Conservation (phyloP, 2,888 invertebrate genomes). For the Lepidocyrtoides sp. region DNA sequence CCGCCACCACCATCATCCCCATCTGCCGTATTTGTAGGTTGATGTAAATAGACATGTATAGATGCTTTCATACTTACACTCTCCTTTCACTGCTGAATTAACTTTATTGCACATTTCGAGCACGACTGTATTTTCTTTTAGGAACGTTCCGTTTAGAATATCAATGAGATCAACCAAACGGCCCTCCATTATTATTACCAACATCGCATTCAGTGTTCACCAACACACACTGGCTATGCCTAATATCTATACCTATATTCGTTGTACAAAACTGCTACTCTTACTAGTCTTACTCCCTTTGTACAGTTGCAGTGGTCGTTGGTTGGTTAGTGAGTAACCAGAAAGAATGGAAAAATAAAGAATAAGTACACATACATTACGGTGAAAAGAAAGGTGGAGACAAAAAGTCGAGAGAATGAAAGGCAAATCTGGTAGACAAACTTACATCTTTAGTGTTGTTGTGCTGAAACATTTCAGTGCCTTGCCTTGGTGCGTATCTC, state of each 20-base stretch:
- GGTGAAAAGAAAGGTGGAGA: slow-evolving; percentile 39
- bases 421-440: not conserved
- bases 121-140: slow-evolving; percentile 84
- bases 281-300: too few relatives aligned
- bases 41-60: slow-evolving; percentile 4
- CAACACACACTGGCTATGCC: not conserved
- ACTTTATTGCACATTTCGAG: slow-evolving; percentile 81
- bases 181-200: slow-evolving; percentile 12
- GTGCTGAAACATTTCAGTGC: not conserved
- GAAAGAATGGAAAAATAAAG: slow-evolving; percentile 27
- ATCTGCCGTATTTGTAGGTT: not conserved
- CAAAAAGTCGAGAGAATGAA: slow-evolving; percentile 13
- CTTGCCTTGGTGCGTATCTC: slow-evolving; percentile 35
- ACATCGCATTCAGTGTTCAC: slow-evolving; percentile 17
- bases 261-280: slow-evolving; percentile 19
- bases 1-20: not conserved
- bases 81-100: slow-evolving; percentile 62
- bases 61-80: slow-evolving; percentile 21
- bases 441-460: slow-evolving; percentile 9
- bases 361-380: slow-evolving; percentile 39
- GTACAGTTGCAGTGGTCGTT: slow-evolving; percentile 15
- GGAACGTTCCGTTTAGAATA: slow-evolving; percentile 79
- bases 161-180: slow-evolving; percentile 75
- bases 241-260: not conserved
- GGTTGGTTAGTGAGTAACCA: slow-evolving; percentile 20